Conservation (phyloP, 2,797 vertebrate species). For the Adrianichthys oophorus region DNA sequence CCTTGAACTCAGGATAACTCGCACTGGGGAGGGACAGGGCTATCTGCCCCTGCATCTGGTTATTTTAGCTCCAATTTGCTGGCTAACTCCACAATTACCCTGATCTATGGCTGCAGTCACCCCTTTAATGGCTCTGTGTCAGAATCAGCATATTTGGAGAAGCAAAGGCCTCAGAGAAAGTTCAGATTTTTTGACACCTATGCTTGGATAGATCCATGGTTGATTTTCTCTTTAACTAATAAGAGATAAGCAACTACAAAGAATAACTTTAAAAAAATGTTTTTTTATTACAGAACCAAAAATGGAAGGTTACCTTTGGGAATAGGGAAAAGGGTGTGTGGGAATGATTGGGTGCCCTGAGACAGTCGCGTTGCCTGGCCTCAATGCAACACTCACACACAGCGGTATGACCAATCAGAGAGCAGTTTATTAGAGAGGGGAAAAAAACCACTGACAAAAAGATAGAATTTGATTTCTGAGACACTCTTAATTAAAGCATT, state of each 20-base stretch:
- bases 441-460: too few relatives aligned
- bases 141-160: slow-evolving; percentile 87
- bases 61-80: slow-evolving; percentile 97
- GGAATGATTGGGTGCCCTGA: too few relatives aligned
- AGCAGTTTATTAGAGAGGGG: too few relatives aligned
- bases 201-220: slow-evolving; percentile 84
- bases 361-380: too few relatives aligned
- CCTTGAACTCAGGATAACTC: slow-evolving; percentile 91
- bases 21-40: slow-evolving; percentile 81
- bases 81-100: slow-evolving; percentile 92
- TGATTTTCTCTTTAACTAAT: slow-evolving; percentile 17
- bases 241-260: slow-evolving; percentile 2
- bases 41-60: slow-evolving; percentile 95
- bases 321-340: too few relatives aligned
- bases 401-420: too few relatives aligned
- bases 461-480: too few relatives aligned
- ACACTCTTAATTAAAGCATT: too few relatives aligned
- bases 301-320: too few relatives aligned
- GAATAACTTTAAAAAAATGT: background rate
- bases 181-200: slow-evolving; percentile 81
- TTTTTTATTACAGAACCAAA: too few relatives aligned
- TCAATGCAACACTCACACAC: too few relatives aligned
- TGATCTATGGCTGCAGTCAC: slow-evolving; percentile 92
- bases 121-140: slow-evolving; percentile 83
- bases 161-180: slow-evolving; percentile 77